A percentile compares a stretch with the other conserved stretches of the same genome.
phyloP scores from a whole-genome alignment of 2,888 invertebrate genomes.

The Polydrusus pterygomalis region DNA sequence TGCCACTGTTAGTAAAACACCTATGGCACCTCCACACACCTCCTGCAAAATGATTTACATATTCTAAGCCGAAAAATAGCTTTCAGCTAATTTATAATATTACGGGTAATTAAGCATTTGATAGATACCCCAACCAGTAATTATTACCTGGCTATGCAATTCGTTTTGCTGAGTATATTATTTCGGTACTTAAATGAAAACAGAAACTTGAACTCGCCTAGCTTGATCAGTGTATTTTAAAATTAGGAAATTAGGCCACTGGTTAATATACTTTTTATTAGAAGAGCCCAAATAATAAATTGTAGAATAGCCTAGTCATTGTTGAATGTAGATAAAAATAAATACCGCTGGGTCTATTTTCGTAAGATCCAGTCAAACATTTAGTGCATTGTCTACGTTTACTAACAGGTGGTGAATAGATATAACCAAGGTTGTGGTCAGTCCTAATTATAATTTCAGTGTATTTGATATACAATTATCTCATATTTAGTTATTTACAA shows the following conservation, averaged over 20 bases:
- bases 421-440: slow-evolving; percentile 47
- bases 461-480: slow-evolving; percentile 29
- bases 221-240: slow-evolving; percentile 31
- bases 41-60: no score
- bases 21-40: no score
- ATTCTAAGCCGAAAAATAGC: no score
- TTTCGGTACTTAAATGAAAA: slow-evolving; percentile 6
- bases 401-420: slow-evolving; percentile 51
- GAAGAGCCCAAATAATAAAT: slow-evolving; percentile 44
- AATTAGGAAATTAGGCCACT: slow-evolving; percentile 49
- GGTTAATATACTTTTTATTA: slow-evolving; percentile 50
- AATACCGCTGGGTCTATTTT: slow-evolving; percentile 58
- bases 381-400: slow-evolving; percentile 52
- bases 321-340: slow-evolving; percentile 58
- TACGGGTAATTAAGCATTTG: no score
- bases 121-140: not conserved
- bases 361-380: slow-evolving; percentile 48
- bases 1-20: no score
- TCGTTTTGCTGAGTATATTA: slow-evolving; percentile 2
- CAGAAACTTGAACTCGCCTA: slow-evolving; percentile 25
- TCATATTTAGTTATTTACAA: not conserved
- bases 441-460: slow-evolving; percentile 44
- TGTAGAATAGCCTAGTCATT: slow-evolving; percentile 52
- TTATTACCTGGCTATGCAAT: not conserved
- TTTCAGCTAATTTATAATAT: no score